Evolutionary conservation across 2,797 vertebrate genomes (phyloP), one percentile per base, ranked within the genome.

Genomic region (Pristis pectinata): DNA sequence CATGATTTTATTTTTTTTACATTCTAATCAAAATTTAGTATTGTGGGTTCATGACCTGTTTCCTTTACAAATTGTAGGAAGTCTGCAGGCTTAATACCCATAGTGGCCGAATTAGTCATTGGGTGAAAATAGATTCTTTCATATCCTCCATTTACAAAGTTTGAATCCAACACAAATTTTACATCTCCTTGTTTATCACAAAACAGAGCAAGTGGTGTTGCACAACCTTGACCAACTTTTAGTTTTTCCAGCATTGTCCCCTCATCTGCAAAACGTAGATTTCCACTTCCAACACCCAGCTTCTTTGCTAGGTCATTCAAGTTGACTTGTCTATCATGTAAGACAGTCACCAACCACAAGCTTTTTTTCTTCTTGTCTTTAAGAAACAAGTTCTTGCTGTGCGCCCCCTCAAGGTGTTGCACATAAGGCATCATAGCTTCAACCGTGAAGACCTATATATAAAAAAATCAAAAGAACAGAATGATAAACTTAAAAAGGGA

Each of bases 401-500:
- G 97, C 0, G 96, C 98, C 19, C 98, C 98, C 74, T 96, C 97
- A 95, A 99, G 95, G 9, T 98, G 97, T 95, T 98, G 97, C 24
- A 99, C 97, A 1, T 99, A 97, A 17, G 97, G 98, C 98, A 99
- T 98, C 98, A 99, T 99, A 96, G 99, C 98, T 96, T 99, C 98
- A 95, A 99, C 98, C 0, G 98, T 99, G 96, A 99, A 98, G 94
- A 99, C 98, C 98, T 99, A 95, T 87, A 96, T 96, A 95, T 95
- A 10, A 95, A 0, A 37, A 94, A 2, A 34, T 6, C 56, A 83
- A 22, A 83, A 87, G 83, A 41, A 10, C 56, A 64, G 7, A n/a
- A 91, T 30, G 19, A 61, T 0, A 22, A 59, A 64, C 59, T 89
- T 89, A 53, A 64, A 91, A 91, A 37, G 1, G 27, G 30, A 44